Evolutionary conservation across 2,888 invertebrate genomes (phyloP).

Genomic region (Agrypnus murinus): DNA sequence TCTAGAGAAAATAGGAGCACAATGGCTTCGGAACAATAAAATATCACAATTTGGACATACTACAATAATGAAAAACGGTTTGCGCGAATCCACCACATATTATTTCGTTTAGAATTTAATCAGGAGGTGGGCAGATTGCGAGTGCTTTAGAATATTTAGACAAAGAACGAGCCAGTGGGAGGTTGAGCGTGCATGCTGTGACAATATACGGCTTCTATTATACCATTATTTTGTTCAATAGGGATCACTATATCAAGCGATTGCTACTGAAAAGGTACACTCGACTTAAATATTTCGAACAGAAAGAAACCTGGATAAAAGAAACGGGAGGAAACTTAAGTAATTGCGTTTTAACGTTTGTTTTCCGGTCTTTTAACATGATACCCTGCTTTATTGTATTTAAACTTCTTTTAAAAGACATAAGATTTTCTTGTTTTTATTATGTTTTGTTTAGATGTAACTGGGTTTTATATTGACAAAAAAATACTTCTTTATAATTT

Average conservation of each 20-base stretch:
- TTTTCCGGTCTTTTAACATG: conserved; percentile 53
- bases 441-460: too few relatives aligned
- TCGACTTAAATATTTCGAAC: conserved; percentile 67
- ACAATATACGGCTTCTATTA: conserved; percentile 66
- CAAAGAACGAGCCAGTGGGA: conserved; percentile 68
- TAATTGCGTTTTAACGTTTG: conserved; percentile 53
- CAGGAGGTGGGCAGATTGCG: conserved; percentile 60
- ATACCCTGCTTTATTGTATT: conserved; percentile 52
- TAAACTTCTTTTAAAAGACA: conserved; percentile 22
- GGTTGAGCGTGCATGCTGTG: conserved; percentile 68
- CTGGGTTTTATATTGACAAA: too few relatives aligned
- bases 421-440: too few relatives aligned
- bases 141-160: conserved; percentile 66
- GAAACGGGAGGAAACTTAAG: conserved; percentile 66
- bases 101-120: conserved; percentile 61
- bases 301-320: conserved; percentile 63
- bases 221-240: conserved; percentile 65
- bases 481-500: too few relatives aligned
- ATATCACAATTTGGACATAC: conserved; percentile 65
- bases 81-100: conserved; percentile 60
- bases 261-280: conserved; percentile 70
- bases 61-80: conserved; percentile 62
- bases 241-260: conserved; percentile 68
- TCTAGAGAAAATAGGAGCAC: conserved; percentile 64
- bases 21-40: conserved; percentile 64